Evolutionary conservation across 2,888 invertebrate species (phyloP), one percentile per base, ranked within the genome.

Genomic region (Megamerina dolium): DNA sequence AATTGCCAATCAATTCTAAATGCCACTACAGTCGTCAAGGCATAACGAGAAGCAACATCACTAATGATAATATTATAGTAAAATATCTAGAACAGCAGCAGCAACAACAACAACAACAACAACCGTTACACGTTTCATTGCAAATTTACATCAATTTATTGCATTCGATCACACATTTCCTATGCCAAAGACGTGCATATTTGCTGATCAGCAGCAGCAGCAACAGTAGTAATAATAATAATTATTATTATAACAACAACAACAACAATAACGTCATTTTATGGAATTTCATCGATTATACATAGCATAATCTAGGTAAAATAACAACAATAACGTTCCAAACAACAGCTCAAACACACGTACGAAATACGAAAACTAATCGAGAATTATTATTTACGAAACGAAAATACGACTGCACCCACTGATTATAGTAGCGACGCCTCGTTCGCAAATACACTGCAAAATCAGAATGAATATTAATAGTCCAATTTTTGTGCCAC

Each of bases 401-500:
- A 9, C 9, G 12, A 9, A 26, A 26, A 1, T 10, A 26, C 26
- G 12, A 26, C 26, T 2, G 26, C 26, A 31, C 8, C 3, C 8
- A 14, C 14, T 23, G 12, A 31, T 31, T 13, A 21, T 21, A 36
- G 8, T 13, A 36, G 9, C 23, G 12, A 19, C 33, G 16, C 13
- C 8, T 12, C 2, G 14, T 8, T n/a, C 33, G 20, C 5, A 20
- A 13, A 6, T 13, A 12, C 18, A 33, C 20, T 5, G 21, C 20
- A 16, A 26, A 1, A 30, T 5, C 18, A 1, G n/a, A 16, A 45
- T 45, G 45, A 45, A 45, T 34, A 33, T 41, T 20, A 39, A 41
- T 18, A 45, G 45, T 33, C 41, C 45, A 29, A 30, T 41, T 37
- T 45, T 45, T 45, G 45, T 45, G 37, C 45, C 45, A 20, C 41